Evolutionary conservation across 2,888 invertebrate genomes (phyloP), one percentile per base, ranked within the genome.

Genomic region (Mythimna albipuncta): DNA sequence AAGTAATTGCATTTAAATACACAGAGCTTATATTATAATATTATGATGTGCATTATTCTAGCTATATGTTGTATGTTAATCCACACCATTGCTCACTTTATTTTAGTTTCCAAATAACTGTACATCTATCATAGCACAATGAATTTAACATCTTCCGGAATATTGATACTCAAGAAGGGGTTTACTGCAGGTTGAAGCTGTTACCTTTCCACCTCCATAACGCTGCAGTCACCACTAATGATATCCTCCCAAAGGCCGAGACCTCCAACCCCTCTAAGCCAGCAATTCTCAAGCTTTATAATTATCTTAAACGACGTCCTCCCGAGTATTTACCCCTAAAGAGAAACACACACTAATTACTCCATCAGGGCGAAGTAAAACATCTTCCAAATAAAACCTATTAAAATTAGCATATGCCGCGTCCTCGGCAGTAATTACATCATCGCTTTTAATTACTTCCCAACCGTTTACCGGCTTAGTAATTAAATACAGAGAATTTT

Each of bases 361-460:
- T 79, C 67, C 72, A 80, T 72, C 72, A 72, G 59, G 67, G 63
- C 16, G 62, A 66, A 83, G 77, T 83, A 77, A 77, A 83, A 82
- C 74, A 80, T 80, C 77, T 80, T 77, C 55, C 54, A 74, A 75
- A 82, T 82, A 83, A 83, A 80, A 80, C 77, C 77, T 80, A 74
- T 77, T 83, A 80, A 67, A 72, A 83, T 82, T 80, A 79, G 66
- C 82, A 80, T 83, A 80, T 80, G 74, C 70, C 77, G 73, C 80
- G 69, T 74, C 77, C 76, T 73, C 76, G 58, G 64, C 79, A 71
- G 69, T 83, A 82, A 83, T 83, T 80, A 80, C 74, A 74, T 83
- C 73, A 77, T 65, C 59, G 69, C 81, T 72, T 83, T 83, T 83
- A 80, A 82, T 83, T 80, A 80, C 83, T 77, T 72, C 69, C 72